Percentiles rank a stretch among this genome's conserved stretches.
Conservation (phyloP, 2,113 vertebrate species). For the Alectura lathami region DNA sequence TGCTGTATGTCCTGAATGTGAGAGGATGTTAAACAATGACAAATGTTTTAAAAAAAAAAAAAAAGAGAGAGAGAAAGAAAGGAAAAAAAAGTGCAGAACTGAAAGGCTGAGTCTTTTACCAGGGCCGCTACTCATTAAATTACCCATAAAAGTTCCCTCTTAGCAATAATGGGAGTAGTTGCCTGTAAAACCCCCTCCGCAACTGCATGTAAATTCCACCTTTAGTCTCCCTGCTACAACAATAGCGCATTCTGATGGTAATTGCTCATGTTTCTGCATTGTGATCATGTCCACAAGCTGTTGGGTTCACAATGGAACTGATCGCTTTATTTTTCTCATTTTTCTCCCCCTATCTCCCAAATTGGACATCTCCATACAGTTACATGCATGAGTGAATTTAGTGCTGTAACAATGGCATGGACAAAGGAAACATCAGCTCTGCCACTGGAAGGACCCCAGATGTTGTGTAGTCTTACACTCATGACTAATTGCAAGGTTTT, state of each 20-base stretch:
- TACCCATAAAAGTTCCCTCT: constrained; percentile 1
- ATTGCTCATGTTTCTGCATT: constrained; percentile 51
- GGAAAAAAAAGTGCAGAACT: not conserved
- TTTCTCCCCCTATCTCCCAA: not conserved
- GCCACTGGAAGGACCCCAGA: not conserved
- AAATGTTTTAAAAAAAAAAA: not conserved
- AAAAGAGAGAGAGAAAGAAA: not conserved
- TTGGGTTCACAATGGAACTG: not conserved
- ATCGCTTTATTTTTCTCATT: not conserved
- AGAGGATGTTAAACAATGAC: not conserved
- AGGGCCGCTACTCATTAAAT: constrained; percentile 28
- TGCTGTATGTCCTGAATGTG: not conserved
- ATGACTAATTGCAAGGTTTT: not conserved
- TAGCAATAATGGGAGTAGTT: constrained; percentile 35
- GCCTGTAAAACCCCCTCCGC: constrained; percentile 42
- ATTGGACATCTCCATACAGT: not conserved
- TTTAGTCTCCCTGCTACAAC: not conserved
- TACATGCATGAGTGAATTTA: not conserved
- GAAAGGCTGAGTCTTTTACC: constrained; percentile 4
- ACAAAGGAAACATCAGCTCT: not conserved
- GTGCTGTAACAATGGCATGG: not conserved
- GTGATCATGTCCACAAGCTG: constrained; percentile 44
- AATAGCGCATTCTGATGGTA: not conserved
- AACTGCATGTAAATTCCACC: constrained; percentile 57
- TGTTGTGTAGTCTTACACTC: too few relatives aligned